These are phyloP conservation scores for Galemys pyrenaicus DNA, from an alignment of 2,113 vertebrate genomes.

Conservation along the genomic window DNA sequence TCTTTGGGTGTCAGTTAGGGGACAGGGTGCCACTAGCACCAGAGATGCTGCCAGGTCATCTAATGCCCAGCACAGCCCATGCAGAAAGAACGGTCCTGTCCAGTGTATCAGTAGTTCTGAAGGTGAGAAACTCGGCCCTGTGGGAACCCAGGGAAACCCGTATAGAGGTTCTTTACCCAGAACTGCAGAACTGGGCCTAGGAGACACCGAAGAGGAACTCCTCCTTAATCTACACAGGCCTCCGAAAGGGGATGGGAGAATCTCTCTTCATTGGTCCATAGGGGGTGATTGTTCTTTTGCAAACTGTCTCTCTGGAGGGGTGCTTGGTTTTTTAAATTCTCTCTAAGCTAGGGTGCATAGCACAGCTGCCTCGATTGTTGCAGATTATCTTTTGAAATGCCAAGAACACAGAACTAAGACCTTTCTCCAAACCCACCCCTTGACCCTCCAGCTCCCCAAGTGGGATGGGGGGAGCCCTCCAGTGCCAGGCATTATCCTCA, in stretches of 20 bases:
- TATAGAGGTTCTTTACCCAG: neutral
- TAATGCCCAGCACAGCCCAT: neutral
- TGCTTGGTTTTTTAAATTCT: neutral
- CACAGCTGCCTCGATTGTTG: neutral
- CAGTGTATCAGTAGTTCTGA: neutral
- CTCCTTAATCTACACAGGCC: neutral
- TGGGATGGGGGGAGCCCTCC: neutral
- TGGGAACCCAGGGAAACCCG: neutral
- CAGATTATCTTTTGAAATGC: neutral
- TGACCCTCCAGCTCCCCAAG: neutral
- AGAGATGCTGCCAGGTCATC: neutral
- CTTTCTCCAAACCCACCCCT: neutral
- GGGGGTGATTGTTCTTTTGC: neutral
- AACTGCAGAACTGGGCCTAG: neutral
- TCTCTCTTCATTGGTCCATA: neutral
- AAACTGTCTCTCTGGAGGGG: neutral
- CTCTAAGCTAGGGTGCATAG: neutral
- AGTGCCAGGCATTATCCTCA: constrained; percentile 59
- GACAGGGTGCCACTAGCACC: neutral
- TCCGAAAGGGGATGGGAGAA: neutral
- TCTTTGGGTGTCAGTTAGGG: neutral
- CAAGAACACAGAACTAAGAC: neutral
- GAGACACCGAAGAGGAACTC: neutral
- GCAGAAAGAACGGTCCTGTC: neutral
- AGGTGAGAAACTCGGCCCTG: neutral